A percentile compares a stretch with the other conserved stretches of the same genome.
phyloP scores from a whole-genome alignment of 1,140 invertebrate genomes.

The Vanessa tameamea region DNA sequence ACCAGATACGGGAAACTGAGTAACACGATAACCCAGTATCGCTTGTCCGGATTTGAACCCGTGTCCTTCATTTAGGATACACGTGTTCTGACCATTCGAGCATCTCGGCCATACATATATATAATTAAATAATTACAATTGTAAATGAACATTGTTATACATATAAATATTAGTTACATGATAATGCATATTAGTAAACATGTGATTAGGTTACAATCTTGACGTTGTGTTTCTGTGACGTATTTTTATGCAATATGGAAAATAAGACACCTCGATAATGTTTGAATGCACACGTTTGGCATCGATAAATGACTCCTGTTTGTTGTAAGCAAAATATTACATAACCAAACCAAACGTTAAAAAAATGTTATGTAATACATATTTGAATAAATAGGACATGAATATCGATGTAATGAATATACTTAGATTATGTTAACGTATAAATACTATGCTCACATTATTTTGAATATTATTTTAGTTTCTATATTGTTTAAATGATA shows the following conservation, averaged over 20 bases:
- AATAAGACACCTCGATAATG: conserved; percentile 49
- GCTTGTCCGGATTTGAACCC: no score
- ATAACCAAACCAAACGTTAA: conserved; percentile 46
- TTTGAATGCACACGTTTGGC: conserved; percentile 55
- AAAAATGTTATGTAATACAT: conserved; percentile 46
- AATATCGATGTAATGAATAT: neutral
- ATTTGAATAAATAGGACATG: conserved; percentile 12
- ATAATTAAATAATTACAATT: neutral
- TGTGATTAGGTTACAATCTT: conserved; percentile 22
- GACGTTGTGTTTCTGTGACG: conserved; percentile 21
- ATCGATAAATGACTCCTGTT: conserved; percentile 46
- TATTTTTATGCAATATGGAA: conserved; percentile 48
- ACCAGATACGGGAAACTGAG: no score
- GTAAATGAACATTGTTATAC: neutral
- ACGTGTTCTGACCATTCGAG: no score
- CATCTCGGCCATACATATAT: no score
- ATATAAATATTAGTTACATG: neutral
- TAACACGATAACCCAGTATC: no score
- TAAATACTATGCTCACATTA: neutral
- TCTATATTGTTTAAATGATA: no score
- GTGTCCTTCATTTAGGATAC: no score
- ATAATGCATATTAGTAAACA: conserved; percentile 3
- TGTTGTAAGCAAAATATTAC: conserved; percentile 40
- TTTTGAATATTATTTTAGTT: no score
- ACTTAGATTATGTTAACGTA: neutral